These are phyloP conservation scores for Pangasius mekongensis DNA, from an alignment of 2,797 vertebrate genomes.

Conservation along the genomic window DNA sequence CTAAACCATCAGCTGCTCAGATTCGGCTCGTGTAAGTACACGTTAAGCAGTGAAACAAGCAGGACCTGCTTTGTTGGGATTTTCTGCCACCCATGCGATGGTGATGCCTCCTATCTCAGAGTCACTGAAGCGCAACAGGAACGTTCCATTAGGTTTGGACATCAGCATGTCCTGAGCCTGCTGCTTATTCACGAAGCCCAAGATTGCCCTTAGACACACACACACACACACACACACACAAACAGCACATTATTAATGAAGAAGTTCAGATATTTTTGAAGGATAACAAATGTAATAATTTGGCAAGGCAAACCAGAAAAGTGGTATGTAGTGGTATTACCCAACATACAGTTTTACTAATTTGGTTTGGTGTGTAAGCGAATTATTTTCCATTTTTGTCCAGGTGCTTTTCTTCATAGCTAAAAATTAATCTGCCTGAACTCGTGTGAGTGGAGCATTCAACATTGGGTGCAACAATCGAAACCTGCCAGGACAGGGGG, in stretches of 20 bases:
- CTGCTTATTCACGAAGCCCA: slow-evolving; percentile 97
- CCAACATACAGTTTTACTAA: not conserved
- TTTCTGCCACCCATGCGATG: slow-evolving; percentile 92
- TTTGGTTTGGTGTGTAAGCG: not conserved
- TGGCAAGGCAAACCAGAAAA: not conserved
- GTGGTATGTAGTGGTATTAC: not conserved
- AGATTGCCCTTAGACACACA: slow-evolving; percentile 82
- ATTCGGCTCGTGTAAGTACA: not conserved
- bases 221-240: slow-evolving; percentile 23
- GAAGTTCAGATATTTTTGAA: not conserved
- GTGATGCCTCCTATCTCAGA: slow-evolving; percentile 96
- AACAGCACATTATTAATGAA: not conserved
- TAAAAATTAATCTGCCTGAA: not conserved
- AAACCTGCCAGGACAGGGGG: not conserved
- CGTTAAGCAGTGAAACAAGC: not conserved
- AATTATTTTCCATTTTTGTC: not conserved
- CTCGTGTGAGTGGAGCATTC: not conserved
- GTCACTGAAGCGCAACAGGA: slow-evolving; percentile 94
- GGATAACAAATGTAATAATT: not conserved
- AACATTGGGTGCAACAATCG: not conserved
- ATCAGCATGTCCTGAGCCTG: slow-evolving; percentile 93
- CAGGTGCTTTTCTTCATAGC: not conserved
- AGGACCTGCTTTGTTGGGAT: slow-evolving; percentile 80
- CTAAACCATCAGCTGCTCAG: not conserved
- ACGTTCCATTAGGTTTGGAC: slow-evolving; percentile 95